phyloP scores from a whole-genome alignment of 1,140 invertebrate genomes.

The Drosophila micromelanica region DNA sequence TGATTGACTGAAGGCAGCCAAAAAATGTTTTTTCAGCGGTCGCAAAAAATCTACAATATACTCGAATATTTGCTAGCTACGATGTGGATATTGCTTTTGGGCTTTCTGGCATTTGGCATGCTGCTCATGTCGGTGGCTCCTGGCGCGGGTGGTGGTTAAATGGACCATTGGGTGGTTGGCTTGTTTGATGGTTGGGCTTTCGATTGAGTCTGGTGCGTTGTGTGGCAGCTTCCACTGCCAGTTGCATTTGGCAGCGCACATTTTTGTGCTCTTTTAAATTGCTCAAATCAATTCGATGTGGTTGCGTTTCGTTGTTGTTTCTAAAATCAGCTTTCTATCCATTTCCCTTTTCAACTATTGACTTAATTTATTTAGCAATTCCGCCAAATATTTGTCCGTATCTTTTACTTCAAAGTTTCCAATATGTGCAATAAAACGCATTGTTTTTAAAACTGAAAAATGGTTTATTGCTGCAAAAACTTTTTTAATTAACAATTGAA shows the following conservation, averaged over 20 bases:
- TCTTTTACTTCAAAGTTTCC: not conserved
- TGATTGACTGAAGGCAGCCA: slow-evolving; percentile 45
- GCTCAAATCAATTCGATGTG: slow-evolving; percentile 77
- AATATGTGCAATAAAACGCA: not conserved
- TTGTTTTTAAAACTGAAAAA: too few relatives aligned
- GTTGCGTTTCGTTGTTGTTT: slow-evolving; percentile 63
- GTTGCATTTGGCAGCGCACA: slow-evolving; percentile 24
- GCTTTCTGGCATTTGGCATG: slow-evolving; percentile 46
- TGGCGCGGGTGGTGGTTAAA: slow-evolving; percentile 20
- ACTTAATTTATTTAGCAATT: slow-evolving; percentile 39
- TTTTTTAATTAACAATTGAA: too few relatives aligned
- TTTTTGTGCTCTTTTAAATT: slow-evolving; percentile 70
- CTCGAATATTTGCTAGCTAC: slow-evolving; percentile 38
- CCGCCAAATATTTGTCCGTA: slow-evolving; percentile 10
- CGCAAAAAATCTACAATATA: slow-evolving; percentile 42
- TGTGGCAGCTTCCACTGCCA: not conserved
- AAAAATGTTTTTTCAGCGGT: slow-evolving; percentile 40
- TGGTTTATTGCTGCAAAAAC: too few relatives aligned
- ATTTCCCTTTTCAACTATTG: slow-evolving; percentile 9
- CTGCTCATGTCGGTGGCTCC: slow-evolving; percentile 29
- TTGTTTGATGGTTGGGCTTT: not conserved
- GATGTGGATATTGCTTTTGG: slow-evolving; percentile 56
- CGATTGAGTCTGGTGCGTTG: slow-evolving; percentile 4
- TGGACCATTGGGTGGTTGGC: slow-evolving; percentile 13
- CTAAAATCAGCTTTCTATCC: slow-evolving; percentile 34